Base-by-base conservation (phyloP, 2,888 invertebrate species). In the Stenolophus ochropezus region DNA sequence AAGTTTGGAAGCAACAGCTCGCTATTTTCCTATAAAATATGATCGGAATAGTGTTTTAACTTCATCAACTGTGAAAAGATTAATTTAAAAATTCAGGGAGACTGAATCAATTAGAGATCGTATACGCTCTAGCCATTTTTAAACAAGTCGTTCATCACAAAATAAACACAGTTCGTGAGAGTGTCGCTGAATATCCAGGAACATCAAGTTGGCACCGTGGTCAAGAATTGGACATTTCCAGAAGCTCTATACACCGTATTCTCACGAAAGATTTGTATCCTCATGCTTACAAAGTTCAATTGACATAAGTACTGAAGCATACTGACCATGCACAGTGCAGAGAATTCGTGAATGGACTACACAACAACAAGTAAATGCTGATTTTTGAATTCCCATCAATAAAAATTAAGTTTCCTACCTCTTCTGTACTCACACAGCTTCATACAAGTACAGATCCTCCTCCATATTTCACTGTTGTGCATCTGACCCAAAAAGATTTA, bases 211-310 rank as follows among this genome's bases (percentile, higher is more conserved):
- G 82, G 53, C 84, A 73, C 53, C 83, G 82, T 84, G 75, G 27
- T 42, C 83, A 83, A 83, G 51, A 85, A 84, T 82, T 83, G 82
- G 8, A 83, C 27, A 83, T 84, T 83, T 83, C 83, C 16, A 84
- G 83, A 84, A 84, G 82, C 82, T 84, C 82, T 81, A 61, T 85
- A 65, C 82, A 84, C 53, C 84, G 83, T 77, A 85, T 86, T 83
- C 78, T 85, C 56, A 83, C 56, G 25, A 82, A 83, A 83, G 84
- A 85, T 83, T 53, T 84, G 82, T 77, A 82, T 82, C 82, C 85
- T 20, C 83, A 83, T 82, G 83, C 84, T 58, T 85, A 85, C 83
- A 86, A 84, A 82, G 47, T 85, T 83, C 84, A 85, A 82, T 83
- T 85, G 58, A 84, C 84, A n/a, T 83, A 85, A 81, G 84, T 84